Percentiles rank a stretch among this genome's conserved stretches.
These are phyloP conservation scores for Pteronotus mesoamericanus DNA, from an alignment of 2,797 vertebrate genomes.

Conservation along the genomic window DNA sequence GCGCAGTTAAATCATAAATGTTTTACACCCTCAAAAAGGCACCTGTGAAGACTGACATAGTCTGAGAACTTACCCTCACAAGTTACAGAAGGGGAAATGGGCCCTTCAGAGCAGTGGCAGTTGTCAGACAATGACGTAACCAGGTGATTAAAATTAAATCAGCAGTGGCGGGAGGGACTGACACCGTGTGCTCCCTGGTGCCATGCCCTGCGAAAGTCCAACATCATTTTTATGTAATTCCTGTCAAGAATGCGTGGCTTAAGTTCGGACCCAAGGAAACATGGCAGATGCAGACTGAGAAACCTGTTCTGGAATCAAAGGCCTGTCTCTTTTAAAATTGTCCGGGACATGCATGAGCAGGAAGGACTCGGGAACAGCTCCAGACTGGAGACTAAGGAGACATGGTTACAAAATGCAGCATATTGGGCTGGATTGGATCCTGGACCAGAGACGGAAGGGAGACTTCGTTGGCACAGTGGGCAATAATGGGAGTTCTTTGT, in stretches of 20 bases:
- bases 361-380: background rate
- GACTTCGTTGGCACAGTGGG: background rate
- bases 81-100: background rate
- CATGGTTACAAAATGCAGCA: no score
- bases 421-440: background rate
- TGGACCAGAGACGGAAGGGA: background rate
- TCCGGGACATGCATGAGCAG: background rate
- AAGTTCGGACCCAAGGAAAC: background rate
- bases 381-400: background rate
- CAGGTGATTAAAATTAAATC: background rate
- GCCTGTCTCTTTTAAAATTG: background rate
- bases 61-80: background rate
- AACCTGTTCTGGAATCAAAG: background rate
- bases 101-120: background rate
- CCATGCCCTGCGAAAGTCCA: background rate
- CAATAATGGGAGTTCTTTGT: background rate
- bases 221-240: background rate
- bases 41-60: background rate
- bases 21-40: background rate
- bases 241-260: background rate
- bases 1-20: background rate
- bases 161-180: background rate
- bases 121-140: background rate
- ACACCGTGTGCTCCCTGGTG: accelerated
- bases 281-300: background rate